Conservation (phyloP, 2,888 invertebrate species). For the Byasa hedistus region DNA sequence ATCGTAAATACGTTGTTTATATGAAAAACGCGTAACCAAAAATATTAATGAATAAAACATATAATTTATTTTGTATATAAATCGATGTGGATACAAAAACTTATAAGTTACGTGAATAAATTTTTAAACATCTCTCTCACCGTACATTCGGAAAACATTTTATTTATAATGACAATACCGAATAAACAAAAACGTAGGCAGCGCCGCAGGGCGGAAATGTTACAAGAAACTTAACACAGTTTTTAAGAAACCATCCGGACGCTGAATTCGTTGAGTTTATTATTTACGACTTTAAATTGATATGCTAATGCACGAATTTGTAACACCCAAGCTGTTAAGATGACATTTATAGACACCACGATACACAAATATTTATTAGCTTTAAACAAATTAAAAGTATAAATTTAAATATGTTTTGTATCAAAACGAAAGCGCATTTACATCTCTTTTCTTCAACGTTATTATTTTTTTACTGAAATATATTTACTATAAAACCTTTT, state of each 20-base stretch:
- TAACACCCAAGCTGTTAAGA: slow-evolving; percentile 53
- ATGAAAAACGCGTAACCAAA: neutral
- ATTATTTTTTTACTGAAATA: no score
- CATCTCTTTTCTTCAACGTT: neutral
- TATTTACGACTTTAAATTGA: slow-evolving; percentile 52
- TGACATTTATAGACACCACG: slow-evolving; percentile 57
- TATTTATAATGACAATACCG: slow-evolving; percentile 24
- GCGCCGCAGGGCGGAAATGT: slow-evolving; percentile 23
- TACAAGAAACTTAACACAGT: slow-evolving; percentile 21
- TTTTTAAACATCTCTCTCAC: slow-evolving; percentile 10
- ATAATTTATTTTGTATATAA: neutral
- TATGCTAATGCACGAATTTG: slow-evolving; percentile 49
- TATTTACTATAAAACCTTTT: no score
- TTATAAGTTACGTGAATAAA: neutral
- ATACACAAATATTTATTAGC: slow-evolving; percentile 67
- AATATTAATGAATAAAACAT: neutral
- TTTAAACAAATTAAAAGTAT: slow-evolving; percentile 67
- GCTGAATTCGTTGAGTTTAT: slow-evolving; percentile 41
- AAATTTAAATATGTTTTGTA: slow-evolving; percentile 58
- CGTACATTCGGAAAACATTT: slow-evolving; percentile 20
- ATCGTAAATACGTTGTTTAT: neutral
- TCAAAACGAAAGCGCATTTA: slow-evolving; percentile 41
- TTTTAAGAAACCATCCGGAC: slow-evolving; percentile 35
- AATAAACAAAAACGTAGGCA: slow-evolving; percentile 29
- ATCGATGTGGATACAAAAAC: neutral